phyloP scores from a whole-genome alignment of 2,797 vertebrate genomes.

The Lycodopsis pacificus region DNA sequence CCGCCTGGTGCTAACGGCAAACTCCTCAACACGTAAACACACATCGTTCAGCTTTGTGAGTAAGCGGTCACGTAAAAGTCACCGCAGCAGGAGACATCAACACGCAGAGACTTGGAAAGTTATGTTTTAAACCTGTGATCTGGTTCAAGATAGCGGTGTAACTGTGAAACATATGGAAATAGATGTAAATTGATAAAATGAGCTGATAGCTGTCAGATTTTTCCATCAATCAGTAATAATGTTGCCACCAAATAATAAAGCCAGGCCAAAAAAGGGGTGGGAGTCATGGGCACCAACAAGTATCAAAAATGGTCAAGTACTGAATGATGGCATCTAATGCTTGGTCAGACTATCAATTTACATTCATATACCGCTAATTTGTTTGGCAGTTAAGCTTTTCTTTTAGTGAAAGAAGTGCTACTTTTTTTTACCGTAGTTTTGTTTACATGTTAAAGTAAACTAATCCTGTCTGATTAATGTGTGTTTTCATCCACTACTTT shows the following conservation, averaged over 20 bases:
- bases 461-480: background rate
- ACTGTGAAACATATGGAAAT: background rate
- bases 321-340: background rate
- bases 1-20: slow-evolving; percentile 64
- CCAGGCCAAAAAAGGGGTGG: background rate
- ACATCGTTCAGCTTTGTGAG: slow-evolving; percentile 53
- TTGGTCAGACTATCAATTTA: background rate
- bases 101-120: slow-evolving; percentile 3
- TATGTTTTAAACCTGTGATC: slow-evolving; percentile 14
- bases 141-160: slow-evolving; percentile 20
- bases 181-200: slow-evolving; percentile 5
- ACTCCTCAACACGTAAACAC: slow-evolving; percentile 60
- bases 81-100: slow-evolving; percentile 26
- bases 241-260: slow-evolving; percentile 3
- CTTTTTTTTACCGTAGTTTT: background rate
- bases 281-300: background rate
- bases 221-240: slow-evolving; percentile 5
- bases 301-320: background rate
- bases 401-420: too few species aligned
- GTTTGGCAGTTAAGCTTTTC: background rate
- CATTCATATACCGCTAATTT: background rate
- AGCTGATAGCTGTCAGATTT: slow-evolving; percentile 18
- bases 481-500: background rate
- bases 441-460: background rate
- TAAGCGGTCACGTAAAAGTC: slow-evolving; percentile 37